Conservation (phyloP, 2,888 invertebrate species). For the Lutraria lutraria region DNA sequence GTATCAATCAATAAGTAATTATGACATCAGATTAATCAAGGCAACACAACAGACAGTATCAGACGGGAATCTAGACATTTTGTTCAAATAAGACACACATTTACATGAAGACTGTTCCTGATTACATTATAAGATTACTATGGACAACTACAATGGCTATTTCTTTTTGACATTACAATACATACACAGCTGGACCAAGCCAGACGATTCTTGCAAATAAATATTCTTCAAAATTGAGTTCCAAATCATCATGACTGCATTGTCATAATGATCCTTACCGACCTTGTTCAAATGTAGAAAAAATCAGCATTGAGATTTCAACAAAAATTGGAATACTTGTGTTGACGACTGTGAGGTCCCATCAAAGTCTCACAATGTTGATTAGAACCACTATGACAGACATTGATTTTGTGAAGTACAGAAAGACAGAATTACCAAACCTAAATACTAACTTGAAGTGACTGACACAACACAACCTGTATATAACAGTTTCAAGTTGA, state of each 20-base stretch:
- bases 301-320: no score
- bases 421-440: not conserved
- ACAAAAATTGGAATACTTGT: no score
- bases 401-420: no score
- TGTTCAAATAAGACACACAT: constrained; percentile 11
- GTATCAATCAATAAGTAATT: no score
- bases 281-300: no score
- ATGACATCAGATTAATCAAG: not conserved
- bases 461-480: not conserved
- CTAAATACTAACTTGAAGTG: not conserved
- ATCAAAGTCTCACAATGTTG: no score
- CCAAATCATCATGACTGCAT: no score
- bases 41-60: not conserved
- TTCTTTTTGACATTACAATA: not conserved
- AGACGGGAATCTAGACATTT: constrained; percentile 5
- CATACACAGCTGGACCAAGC: not conserved
- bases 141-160: not conserved
- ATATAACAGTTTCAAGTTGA: not conserved
- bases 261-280: no score
- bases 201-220: not conserved
- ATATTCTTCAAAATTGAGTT: no score
- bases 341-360: no score
- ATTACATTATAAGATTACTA: not conserved
- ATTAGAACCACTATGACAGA: no score
- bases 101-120: not conserved